These are phyloP conservation scores for Desmodus rotundus DNA, from an alignment of 2,113 vertebrate species.

Conservation along the genomic window DNA sequence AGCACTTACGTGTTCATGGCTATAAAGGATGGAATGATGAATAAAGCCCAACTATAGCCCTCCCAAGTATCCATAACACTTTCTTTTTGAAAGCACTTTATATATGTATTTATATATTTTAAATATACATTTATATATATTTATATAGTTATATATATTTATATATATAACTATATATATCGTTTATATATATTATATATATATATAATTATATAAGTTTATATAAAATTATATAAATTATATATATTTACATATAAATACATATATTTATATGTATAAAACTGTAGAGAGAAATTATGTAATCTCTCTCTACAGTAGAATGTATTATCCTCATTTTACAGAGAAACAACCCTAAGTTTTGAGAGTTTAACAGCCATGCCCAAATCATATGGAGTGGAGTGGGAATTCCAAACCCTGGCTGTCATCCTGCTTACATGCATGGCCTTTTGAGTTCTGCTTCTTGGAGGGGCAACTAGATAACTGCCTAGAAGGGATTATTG, in stretches of 20 bases:
- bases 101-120: not conserved
- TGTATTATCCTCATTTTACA: not conserved
- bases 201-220: not conserved
- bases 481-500: not conserved
- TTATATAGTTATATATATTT: not conserved
- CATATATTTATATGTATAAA: not conserved
- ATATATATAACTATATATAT: not conserved
- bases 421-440: not conserved
- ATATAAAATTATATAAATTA: not conserved
- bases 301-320: not conserved
- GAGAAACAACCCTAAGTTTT: not conserved
- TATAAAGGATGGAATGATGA: not conserved
- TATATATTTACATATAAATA: not conserved
- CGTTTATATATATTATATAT: too few relatives aligned
- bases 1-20: not conserved
- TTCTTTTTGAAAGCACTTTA: not conserved
- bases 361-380: not conserved
- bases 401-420: not conserved
- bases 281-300: too few relatives aligned
- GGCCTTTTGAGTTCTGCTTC: not conserved
- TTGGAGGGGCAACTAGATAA: not conserved
- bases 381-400: not conserved
- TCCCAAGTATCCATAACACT: not conserved
- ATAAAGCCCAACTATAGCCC: not conserved
- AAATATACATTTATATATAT: too few relatives aligned